Base-by-base conservation (phyloP, 2,113 vertebrate genomes). In the Bujurquina vittata region DNA sequence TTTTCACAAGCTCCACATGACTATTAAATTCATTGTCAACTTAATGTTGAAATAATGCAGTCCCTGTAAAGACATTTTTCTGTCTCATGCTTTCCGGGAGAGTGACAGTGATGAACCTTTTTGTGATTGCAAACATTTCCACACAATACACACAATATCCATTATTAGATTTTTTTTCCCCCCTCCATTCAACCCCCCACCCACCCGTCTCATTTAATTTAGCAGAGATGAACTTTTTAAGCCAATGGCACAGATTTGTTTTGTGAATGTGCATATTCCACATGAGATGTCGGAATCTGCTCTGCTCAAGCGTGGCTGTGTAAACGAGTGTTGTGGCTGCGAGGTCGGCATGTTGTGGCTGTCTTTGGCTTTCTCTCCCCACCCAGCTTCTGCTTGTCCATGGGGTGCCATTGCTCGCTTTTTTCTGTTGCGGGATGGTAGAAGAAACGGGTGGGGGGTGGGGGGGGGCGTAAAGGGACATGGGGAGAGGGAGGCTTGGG, bases 291-390 rank as follows among this genome's bases (percentile, higher is more conserved):
- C 33, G 74, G 79, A 88, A 59, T 73, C 60, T 7, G 74, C 82
- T 92, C 89, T 75, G 83, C n/a, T 93, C 84, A 86, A 73, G 92
- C 91, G 84, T 91, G 87, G 43, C 84, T 85, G 72, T 59, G 87
- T 89, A 88, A 93, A 87, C 89, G 92, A 57, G 76, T 95, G 91
- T 95, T 95, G 94, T 94, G 94, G 86, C 92, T 94, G 92, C 85
- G 29, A 92, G 88, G 85, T 84, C 59, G 79, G 83, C 61, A 59
- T 95, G 93, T 95, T 95, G 93, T 95, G 94, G 92, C 93, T 95
- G 93, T 81, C 60, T 77, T 52, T 78, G 89, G 77, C 86, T 81
- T 84, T 83, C 69, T 84, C 83, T 77, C 77, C 73, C 62, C 89
- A 73, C 72, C 86, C 82, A 35, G 86, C 60, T 87, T 61, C 85